Evolutionary conservation across 2,888 invertebrate genomes (phyloP).

Genomic region (Drosophila nr. perissopoda): DNA sequence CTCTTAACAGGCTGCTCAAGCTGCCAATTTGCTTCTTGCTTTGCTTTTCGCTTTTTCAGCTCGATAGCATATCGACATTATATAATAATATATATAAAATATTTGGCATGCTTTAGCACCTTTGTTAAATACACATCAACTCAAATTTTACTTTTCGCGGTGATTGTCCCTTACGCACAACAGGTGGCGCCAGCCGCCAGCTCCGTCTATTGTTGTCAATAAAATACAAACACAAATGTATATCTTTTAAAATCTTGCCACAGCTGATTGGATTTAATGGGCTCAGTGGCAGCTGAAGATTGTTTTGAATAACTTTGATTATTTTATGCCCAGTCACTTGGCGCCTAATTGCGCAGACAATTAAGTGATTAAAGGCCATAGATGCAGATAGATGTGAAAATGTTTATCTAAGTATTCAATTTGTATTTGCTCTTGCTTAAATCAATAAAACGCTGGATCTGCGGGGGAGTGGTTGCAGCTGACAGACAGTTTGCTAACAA

Average conservation of each 20-base stretch:
- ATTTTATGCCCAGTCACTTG: constrained; percentile 44
- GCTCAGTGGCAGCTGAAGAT: constrained; percentile 27
- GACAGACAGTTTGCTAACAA: constrained; percentile 26
- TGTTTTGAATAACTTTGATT: constrained; percentile 32
- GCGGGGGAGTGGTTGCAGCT: neutral
- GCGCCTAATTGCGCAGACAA: constrained; percentile 68
- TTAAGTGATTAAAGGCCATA: constrained; percentile 63
- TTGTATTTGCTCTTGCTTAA: constrained; percentile 43
- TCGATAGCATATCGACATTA: neutral
- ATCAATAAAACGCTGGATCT: constrained; percentile 17
- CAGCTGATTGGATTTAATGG: constrained; percentile 22
- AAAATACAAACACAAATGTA: neutral
- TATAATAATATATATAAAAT: neutral
- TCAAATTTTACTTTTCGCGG: neutral
- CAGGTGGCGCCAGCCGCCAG: constrained; percentile 15
- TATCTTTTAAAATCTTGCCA: constrained; percentile 1
- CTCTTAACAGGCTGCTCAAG: neutral
- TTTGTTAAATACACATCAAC: neutral
- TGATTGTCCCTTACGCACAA: neutral
- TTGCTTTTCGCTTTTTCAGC: neutral
- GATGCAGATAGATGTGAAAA: constrained; percentile 21
- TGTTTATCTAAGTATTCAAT: constrained; percentile 46
- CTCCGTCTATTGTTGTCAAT: neutral
- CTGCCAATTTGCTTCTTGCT: neutral
- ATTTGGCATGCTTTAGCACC: neutral